These are phyloP conservation scores for Rhinopomastus cyanomelas DNA, from an alignment of 2,113 vertebrate species.

Conservation along the genomic window DNA sequence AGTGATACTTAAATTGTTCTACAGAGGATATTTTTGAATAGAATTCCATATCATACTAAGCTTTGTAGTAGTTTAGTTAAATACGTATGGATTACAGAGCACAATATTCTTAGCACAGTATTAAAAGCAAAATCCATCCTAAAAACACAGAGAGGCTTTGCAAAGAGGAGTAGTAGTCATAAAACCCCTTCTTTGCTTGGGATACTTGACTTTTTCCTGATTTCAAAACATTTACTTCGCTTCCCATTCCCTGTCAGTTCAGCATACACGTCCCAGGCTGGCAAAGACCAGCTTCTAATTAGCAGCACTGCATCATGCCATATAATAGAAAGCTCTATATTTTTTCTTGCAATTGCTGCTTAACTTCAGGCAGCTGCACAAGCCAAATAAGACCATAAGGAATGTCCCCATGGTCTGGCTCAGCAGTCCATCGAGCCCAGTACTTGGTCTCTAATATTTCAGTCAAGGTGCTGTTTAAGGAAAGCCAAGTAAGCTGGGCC, in stretches of 20 bases:
- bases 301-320: background rate
- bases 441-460: background rate
- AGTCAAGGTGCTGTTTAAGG: background rate
- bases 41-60: background rate
- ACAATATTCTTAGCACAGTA: background rate
- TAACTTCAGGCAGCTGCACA: background rate
- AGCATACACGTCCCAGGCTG: rapidly evolving
- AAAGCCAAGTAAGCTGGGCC: background rate
- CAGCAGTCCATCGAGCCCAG: background rate
- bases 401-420: background rate
- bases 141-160: background rate
- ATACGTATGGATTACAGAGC: background rate
- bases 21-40: background rate
- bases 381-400: background rate
- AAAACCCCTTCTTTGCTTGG: background rate
- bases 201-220: background rate
- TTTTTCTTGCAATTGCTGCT: background rate
- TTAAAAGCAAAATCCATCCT: background rate
- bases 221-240: background rate
- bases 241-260: background rate
- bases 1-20: background rate
- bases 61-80: background rate
- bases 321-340: background rate
- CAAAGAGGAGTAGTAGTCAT: background rate
- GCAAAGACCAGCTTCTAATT: background rate